A percentile compares a stretch with the other conserved stretches of the same genome.
Conservation (phyloP, 1,140 invertebrate genomes). For the Trichonephila clavata region DNA sequence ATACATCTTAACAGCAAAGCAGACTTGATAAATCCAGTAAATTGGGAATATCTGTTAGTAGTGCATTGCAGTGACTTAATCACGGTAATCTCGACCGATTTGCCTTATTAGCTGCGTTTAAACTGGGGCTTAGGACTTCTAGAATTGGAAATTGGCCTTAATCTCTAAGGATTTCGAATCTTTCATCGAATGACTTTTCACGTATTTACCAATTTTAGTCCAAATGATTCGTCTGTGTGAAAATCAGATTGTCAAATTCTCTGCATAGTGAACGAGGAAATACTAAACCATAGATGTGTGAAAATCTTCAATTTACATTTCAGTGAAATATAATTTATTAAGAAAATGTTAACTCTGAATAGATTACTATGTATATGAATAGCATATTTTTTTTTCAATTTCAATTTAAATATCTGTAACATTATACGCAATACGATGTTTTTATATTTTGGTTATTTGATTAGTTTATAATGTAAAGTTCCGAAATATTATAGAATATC, state of each 20-base stretch:
- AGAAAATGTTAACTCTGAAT: no score
- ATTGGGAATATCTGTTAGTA: constrained; percentile 47
- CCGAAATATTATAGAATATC: no score
- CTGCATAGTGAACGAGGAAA: no score
- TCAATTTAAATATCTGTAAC: no score
- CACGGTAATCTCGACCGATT: constrained; percentile 35
- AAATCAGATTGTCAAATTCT: background rate
- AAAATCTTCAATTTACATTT: no score
- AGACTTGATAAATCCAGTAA: constrained; percentile 58
- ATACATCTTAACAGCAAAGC: constrained; percentile 30
- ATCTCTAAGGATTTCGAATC: constrained; percentile 22
- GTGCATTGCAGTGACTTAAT: constrained; percentile 38
- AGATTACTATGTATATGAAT: no score
- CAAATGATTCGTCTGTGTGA: background rate
- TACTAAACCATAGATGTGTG: no score
- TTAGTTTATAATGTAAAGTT: no score
- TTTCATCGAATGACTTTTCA: constrained; percentile 12
- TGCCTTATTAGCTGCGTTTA: constrained; percentile 56
- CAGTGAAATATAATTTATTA: no score
- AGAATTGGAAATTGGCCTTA: constrained; percentile 37
- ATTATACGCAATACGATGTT: no score
- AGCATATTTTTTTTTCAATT: no score
- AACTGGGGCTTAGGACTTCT: constrained; percentile 40
- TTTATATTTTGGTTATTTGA: no score
- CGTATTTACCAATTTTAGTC: background rate